A percentile compares a stretch with the other conserved stretches of the same genome.
Conservation (phyloP, 2,113 vertebrate species). For the Tupaia tana region DNA sequence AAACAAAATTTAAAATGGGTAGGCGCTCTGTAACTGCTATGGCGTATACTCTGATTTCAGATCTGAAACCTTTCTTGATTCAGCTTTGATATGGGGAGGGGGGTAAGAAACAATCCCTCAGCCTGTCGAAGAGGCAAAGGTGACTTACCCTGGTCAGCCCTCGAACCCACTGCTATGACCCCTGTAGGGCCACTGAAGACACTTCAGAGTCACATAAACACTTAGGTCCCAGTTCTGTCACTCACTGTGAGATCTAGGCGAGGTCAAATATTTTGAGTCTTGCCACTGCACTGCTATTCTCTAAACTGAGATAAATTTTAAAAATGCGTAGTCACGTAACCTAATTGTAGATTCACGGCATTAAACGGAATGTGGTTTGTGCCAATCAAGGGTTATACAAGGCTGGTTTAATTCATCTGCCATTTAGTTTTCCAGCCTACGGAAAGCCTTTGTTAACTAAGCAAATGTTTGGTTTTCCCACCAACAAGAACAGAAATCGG, state of each 20-base stretch:
- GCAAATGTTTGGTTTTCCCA: conserved; percentile 1
- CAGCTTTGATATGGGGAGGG: not conserved
- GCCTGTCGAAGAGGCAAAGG: not conserved
- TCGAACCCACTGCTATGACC: not conserved
- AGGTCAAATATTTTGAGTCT: not conserved
- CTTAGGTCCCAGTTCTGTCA: not conserved
- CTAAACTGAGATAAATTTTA: not conserved
- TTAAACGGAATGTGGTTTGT: not conserved
- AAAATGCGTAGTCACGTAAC: no score
- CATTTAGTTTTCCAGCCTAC: conserved; percentile 18
- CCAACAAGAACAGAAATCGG: conserved; percentile 11
- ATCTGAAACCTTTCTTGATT: conserved; percentile 1
- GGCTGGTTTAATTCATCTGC: conserved; percentile 5
- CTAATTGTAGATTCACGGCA: not conserved
- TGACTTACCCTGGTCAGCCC: not conserved
- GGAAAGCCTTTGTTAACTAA: conserved; percentile 21
- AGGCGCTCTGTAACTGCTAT: not conserved
- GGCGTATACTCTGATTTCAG: not conserved
- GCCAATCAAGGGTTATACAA: not conserved
- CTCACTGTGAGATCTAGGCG: not conserved
- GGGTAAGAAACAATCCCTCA: not conserved
- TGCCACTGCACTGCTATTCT: not conserved
- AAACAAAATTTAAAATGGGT: not conserved
- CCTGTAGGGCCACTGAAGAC: not conserved
- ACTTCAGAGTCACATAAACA: not conserved